Evolutionary conservation across 2,113 vertebrate genomes (phyloP), one percentile per base, ranked within the genome.

Genomic region (Chrysochloris asiatica): DNA sequence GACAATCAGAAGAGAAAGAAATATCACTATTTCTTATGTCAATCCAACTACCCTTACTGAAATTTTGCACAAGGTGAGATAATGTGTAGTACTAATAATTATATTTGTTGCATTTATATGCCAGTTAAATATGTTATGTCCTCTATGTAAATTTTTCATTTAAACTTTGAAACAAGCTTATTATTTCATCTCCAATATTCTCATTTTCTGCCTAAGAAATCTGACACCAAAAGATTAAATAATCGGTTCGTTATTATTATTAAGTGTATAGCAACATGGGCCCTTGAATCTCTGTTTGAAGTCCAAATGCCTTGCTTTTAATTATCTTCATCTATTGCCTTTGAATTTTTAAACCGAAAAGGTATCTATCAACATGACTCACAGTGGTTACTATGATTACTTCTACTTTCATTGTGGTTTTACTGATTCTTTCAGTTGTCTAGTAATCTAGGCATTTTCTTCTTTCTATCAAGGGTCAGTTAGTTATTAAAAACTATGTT

Each of bases 131-230:
- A 14, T 82, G 3, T 48, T 67, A 41, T 30, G 26, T 41, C 26
- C 43, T 79, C 6, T 43, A 30, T n/a, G 47, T 30, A 21, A 9
- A 83, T 56, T 79, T 75, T 2, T 78, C 69, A 75, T 56, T 50
- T 82, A 79, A 93, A 89, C 19, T 45, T 83, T 50, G 48, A 45
- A 83, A 45, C 38, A 92, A 65, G 10, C 36, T 84, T 33, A 47
- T 3, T 12, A 61, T 24, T 89, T 67, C 54, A 89, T 12, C 83
- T 19, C 43, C 1, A 52, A 36, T 85, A n/a, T 48, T 72, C 36
- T 7, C 65, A 61, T 85, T 52, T 83, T n/a, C 50, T 65, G 52
- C 76, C 38, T 52, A 59, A 78, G 9, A 5, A 33, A 65, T 75
- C 30, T 21, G 26, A 54, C 12, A 12, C 19, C 11, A 26, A 73